These are phyloP conservation scores for Himalopsyche kuldschensis DNA, from an alignment of 2,888 invertebrate genomes.

Conservation along the genomic window DNA sequence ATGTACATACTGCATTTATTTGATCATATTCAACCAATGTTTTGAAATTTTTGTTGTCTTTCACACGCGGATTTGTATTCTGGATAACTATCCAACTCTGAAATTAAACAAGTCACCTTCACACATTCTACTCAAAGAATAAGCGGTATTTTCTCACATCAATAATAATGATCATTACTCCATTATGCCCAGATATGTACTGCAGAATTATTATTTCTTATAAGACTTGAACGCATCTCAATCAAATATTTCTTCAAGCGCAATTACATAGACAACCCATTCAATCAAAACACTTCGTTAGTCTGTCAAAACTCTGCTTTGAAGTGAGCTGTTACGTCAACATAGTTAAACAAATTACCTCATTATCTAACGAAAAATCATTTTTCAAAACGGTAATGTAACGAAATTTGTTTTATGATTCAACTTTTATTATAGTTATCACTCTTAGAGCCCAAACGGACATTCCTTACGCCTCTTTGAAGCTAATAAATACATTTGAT, in stretches of 20 bases:
- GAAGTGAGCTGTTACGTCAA: not conserved
- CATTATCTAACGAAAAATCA: not conserved
- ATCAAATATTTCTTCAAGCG: not conserved
- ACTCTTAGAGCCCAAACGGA: not conserved
- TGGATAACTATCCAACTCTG: no score
- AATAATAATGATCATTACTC: not conserved
- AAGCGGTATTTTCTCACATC: not conserved
- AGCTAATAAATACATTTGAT: no score
- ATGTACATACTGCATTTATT: no score
- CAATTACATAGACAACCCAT: slow-evolving; percentile 9
- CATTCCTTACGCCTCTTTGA: no score
- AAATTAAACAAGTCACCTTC: no score
- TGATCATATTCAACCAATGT: no score
- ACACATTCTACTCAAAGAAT: no score
- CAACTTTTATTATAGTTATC: not conserved
- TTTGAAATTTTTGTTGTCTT: no score
- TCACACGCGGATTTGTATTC: no score
- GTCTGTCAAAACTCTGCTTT: not conserved
- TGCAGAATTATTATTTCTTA: not conserved
- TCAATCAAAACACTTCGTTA: slow-evolving; percentile 32
- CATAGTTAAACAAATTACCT: not conserved
- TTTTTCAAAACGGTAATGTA: not conserved
- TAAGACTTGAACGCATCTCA: not conserved
- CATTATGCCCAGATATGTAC: not conserved
- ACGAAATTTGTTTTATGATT: not conserved